Evolutionary conservation across 2,888 invertebrate species (phyloP).

Genomic region (Hetaerina titia): DNA sequence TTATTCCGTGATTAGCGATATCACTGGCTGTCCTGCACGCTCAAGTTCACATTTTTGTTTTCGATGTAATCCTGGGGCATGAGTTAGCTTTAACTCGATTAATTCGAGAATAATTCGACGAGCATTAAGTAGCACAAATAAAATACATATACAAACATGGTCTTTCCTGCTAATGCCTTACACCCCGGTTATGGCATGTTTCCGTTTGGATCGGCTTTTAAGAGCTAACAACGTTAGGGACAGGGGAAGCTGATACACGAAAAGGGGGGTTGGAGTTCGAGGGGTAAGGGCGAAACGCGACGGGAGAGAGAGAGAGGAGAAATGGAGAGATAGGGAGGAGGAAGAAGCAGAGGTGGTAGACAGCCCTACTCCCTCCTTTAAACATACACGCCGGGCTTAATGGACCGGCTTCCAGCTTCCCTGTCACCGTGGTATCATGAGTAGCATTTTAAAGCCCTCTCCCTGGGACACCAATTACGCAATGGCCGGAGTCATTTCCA

Average conservation of each 20-base stretch:
- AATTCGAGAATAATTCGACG: constrained; percentile 3
- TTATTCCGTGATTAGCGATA: neutral
- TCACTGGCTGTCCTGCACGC: neutral
- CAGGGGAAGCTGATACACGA: neutral
- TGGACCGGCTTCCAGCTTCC: constrained; percentile 36
- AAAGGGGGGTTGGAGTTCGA: neutral
- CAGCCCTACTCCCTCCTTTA: constrained; percentile 7
- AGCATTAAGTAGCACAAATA: neutral
- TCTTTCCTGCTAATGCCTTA: constrained; percentile 7
- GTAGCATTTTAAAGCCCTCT: constrained; percentile 23
- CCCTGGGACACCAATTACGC: constrained; percentile 55
- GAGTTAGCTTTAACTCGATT: neutral
- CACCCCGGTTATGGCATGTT: constrained; percentile 38
- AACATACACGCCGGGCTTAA: constrained; percentile 47
- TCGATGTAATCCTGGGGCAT: neutral
- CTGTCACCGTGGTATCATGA: constrained; percentile 53
- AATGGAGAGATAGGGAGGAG: constrained; percentile 4
- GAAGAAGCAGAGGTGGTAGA: neutral
- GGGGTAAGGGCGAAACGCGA: neutral
- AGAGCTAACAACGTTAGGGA: neutral
- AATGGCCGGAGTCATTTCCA: constrained; percentile 45
- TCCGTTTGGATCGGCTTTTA: constrained; percentile 44
- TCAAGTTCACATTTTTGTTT: neutral
- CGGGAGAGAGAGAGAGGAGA: constrained; percentile 47
- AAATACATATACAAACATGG: constrained; percentile 43